Conservation (phyloP, 1,140 invertebrate genomes). For the Helicoverpa zea region DNA sequence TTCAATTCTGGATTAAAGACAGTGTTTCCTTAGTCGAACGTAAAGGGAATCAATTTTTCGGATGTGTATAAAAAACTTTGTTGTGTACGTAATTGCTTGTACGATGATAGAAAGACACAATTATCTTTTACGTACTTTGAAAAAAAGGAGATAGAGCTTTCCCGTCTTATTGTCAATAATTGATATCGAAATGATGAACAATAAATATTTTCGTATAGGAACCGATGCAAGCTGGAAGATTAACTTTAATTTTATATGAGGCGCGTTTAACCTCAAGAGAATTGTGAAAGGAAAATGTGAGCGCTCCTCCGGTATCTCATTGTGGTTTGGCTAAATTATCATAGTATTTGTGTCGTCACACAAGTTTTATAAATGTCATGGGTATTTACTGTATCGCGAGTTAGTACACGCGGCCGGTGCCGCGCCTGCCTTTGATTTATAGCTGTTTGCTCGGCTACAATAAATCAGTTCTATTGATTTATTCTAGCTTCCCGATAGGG, state of each 20-base stretch:
- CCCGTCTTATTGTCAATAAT: too few species aligned
- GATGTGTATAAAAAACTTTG: not conserved
- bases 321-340: not conserved
- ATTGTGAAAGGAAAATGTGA: not conserved
- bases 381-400: slow-evolving; percentile 46
- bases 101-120: not conserved
- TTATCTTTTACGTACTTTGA: not conserved
- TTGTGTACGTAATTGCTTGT: not conserved
- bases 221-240: slow-evolving; percentile 4
- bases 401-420: slow-evolving; percentile 38
- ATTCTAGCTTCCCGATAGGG: slow-evolving; percentile 53
- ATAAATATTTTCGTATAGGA: not conserved
- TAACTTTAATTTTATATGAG: slow-evolving; percentile 34
- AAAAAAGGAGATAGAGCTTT: too few species aligned
- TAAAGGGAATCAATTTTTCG: slow-evolving; percentile 22
- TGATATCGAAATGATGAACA: not conserved
- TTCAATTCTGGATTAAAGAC: slow-evolving; percentile 5
- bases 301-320: not conserved
- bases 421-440: slow-evolving; percentile 74
- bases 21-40: slow-evolving; percentile 23
- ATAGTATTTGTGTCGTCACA: slow-evolving; percentile 39
- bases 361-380: slow-evolving; percentile 52
- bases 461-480: slow-evolving; percentile 79
- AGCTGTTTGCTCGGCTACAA: slow-evolving; percentile 71
- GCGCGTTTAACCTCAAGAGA: slow-evolving; percentile 1